Base-by-base conservation (phyloP, 2,797 vertebrate genomes). In the Cygnus olor region DNA sequence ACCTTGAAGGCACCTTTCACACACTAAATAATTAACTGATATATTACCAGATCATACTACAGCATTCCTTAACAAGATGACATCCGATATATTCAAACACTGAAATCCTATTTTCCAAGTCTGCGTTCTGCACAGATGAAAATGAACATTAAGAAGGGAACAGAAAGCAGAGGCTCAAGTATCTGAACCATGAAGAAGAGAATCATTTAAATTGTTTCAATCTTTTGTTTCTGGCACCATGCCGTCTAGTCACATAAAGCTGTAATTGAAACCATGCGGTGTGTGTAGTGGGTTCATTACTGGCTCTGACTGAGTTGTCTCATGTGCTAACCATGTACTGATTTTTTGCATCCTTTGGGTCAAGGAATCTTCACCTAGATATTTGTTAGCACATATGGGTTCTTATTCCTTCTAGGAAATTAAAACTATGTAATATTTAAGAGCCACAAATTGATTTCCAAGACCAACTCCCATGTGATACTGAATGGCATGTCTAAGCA, bases 261-360 rank as follows among this genome's bases (percentile, higher is more conserved):
- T 94, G 94, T 97, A 98, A 98, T 93, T 96, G 97, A 98, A 97
- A 97, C 97, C 97, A 95, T 77, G 95, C 80, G 83, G 97, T 78
- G 83, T 96, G 91, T 94, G 92, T 85, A 96, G 87, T 49, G 96
- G 91, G 72, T 92, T 97, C 97, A 95, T 97, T 97, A 97, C 94
- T 81, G 93, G 10, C 73, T 91, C 87, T 93, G 92, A 88, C 90
- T 80, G 89, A 96, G 91, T 30, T 66, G 47, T 86, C 96, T 95
- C 88, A 63, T 89, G 95, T 93, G 94, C 20, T 82, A 96, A 81
- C 95, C 97, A 97, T 95, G 85, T 68, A 66, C 95, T 82, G 90
- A 95, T 89, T 71, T 94, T 94, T 64, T 93, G 80, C 82, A 97
- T 96, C 88, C 94, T 94, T 82, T 85, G 85, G 94, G 71, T 94